These are phyloP conservation scores for Adineta ricciae DNA, from an alignment of 2,888 invertebrate genomes.

Conservation along the genomic window DNA sequence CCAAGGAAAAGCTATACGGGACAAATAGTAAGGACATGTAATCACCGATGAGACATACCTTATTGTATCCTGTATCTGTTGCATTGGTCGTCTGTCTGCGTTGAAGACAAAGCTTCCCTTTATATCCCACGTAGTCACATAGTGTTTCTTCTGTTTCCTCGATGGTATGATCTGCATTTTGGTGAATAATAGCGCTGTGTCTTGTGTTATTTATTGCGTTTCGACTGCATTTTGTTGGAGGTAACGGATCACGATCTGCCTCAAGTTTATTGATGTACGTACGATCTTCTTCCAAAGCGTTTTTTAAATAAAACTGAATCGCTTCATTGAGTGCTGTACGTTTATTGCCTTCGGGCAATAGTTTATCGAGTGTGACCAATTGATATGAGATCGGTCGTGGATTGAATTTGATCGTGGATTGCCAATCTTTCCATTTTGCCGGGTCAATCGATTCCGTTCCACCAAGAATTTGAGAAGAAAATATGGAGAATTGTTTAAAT, in stretches of 20 bases:
- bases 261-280: neutral
- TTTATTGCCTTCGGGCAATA: too few relatives aligned
- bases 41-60: neutral
- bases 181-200: neutral
- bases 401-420: neutral
- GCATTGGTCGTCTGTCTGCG: neutral
- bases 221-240: neutral
- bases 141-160: neutral
- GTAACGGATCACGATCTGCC: neutral
- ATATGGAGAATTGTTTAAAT: neutral
- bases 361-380: neutral
- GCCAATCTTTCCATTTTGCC: neutral
- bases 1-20: neutral
- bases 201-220: neutral
- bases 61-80: neutral
- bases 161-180: neutral
- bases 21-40: too few relatives aligned
- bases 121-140: neutral
- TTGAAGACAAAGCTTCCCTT: neutral
- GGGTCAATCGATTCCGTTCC: neutral
- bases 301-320: too few relatives aligned
- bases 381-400: neutral
- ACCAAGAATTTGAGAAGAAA: neutral
- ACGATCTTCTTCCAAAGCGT: too few relatives aligned
- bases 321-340: neutral